Evolutionary conservation across 2,113 vertebrate genomes (phyloP).

Genomic region (chimpanzee (Pan troglodytes)): DNA sequence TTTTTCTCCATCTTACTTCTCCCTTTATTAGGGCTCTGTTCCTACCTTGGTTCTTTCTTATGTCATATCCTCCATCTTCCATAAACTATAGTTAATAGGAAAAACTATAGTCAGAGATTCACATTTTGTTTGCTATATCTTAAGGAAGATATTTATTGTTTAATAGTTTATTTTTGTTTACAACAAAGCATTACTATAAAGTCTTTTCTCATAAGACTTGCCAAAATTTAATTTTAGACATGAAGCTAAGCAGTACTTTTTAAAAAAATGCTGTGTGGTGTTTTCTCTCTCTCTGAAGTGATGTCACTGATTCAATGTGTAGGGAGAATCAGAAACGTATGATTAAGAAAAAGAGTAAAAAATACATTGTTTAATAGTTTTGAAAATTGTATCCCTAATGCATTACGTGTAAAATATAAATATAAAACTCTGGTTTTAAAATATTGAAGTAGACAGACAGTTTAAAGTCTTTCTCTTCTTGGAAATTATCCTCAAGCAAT

Average conservation of each 20-base stretch:
- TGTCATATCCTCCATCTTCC: background rate
- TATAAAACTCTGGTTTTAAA: background rate
- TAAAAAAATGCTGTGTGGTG: background rate
- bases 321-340: background rate
- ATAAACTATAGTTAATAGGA: background rate
- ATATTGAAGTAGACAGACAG: background rate
- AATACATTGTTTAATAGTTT: background rate
- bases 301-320: background rate
- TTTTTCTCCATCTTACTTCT: background rate
- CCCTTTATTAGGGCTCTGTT: background rate
- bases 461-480: background rate
- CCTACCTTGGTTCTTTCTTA: background rate
- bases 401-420: background rate
- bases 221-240: background rate
- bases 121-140: background rate
- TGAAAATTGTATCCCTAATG: background rate
- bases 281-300: background rate
- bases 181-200: background rate
- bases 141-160: background rate
- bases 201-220: background rate
- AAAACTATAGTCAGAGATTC: background rate
- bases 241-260: background rate
- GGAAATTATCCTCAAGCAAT: background rate
- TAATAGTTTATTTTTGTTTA: background rate
- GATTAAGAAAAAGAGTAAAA: background rate